Percentiles rank a stretch among this genome's conserved stretches.
Evolutionary conservation across 2,797 vertebrate genomes (phyloP).

Genomic region (Gallinago stenura): DNA sequence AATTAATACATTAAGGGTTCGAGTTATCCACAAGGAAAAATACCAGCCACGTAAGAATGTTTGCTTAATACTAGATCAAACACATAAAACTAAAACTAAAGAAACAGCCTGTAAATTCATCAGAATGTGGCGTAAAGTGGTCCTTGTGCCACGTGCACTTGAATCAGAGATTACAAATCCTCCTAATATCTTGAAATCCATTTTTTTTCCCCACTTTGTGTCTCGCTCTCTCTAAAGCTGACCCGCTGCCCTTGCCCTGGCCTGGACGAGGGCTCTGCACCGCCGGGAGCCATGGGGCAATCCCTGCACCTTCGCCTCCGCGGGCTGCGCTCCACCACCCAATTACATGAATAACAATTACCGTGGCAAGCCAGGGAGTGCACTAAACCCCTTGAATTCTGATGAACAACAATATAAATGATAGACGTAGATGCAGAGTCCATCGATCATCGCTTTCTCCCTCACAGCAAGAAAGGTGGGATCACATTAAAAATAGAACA

Average conservation of each 20-base stretch:
- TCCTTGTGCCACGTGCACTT: fast-evolving
- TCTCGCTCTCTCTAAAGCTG: background rate
- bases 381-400: background rate
- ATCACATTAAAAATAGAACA: conserved; percentile 79
- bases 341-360: conserved; percentile 56
- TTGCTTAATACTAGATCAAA: background rate
- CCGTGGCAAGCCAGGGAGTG: background rate
- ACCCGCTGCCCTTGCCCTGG: background rate
- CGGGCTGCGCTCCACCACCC: background rate
- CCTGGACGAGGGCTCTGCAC: background rate
- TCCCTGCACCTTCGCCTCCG: background rate
- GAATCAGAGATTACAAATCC: background rate
- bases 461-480: conserved; percentile 64
- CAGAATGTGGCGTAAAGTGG: fast-evolving
- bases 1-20: background rate
- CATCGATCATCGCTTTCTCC: conserved; percentile 51
- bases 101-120: background rate
- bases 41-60: background rate
- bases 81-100: background rate
- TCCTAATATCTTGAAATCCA: background rate
- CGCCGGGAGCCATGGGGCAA: background rate
- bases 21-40: background rate
- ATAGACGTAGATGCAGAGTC: background rate
- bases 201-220: background rate
- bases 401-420: background rate